These are phyloP conservation scores for Nemapogon koenigi DNA, from an alignment of 2,888 invertebrate species.

Conservation along the genomic window DNA sequence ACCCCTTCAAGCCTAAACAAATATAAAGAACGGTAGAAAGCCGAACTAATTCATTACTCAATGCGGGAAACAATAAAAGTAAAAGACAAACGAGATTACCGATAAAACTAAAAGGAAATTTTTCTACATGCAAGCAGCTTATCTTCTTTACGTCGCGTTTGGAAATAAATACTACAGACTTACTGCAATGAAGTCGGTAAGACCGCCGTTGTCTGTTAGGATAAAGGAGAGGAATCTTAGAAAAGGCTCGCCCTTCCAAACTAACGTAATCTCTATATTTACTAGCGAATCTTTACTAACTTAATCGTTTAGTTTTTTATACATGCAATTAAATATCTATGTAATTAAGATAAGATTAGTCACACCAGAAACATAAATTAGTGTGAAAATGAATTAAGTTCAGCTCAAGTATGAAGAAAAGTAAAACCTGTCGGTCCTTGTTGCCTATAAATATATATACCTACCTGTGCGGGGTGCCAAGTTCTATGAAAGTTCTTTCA, in stretches of 20 bases:
- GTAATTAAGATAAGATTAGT: no score
- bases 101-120: conserved; percentile 48
- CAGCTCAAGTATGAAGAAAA: no score
- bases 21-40: conserved; percentile 34
- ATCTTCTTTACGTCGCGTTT: conserved; percentile 46
- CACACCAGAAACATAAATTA: no score
- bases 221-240: conserved; percentile 42
- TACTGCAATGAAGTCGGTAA: conserved; percentile 44
- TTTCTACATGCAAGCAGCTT: conserved; percentile 40
- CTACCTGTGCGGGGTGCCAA: no score
- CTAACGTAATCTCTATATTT: conserved; percentile 43
- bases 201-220: conserved; percentile 46
- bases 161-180: conserved; percentile 44
- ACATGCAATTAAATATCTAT: no score
- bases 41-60: conserved; percentile 46
- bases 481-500: no score
- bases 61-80: conserved; percentile 47
- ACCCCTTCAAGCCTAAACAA: conserved; percentile 31
- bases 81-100: conserved; percentile 47
- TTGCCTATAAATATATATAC: no score
- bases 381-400: no score
- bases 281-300: conserved; percentile 31
- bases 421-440: no score
- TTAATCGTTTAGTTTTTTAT: conserved; percentile 33
- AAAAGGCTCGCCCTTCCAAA: conserved; percentile 26